These are phyloP conservation scores for Cydia strobilella DNA, from an alignment of 1,140 invertebrate genomes.

Conservation along the genomic window DNA sequence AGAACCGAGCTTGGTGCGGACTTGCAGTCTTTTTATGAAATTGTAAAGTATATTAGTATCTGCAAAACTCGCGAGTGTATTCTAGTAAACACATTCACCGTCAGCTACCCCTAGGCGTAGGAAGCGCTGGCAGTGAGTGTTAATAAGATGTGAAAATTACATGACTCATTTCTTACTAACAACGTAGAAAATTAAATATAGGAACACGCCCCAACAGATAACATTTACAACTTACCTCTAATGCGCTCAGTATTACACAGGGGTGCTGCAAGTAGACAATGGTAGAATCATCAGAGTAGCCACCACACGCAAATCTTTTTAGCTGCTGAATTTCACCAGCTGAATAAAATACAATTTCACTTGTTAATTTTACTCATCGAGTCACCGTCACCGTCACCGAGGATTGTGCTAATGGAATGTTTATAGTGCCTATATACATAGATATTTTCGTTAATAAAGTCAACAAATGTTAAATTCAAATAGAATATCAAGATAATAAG, in stretches of 20 bases:
- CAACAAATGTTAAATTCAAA: not conserved
- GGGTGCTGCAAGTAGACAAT: constrained; percentile 92
- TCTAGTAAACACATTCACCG: no score
- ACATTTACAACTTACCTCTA: constrained; percentile 82
- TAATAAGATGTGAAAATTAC: not conserved
- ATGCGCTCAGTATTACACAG: constrained; percentile 90
- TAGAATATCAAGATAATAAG: constrained; percentile 7
- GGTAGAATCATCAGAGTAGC: constrained; percentile 89
- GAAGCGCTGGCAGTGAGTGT: not conserved
- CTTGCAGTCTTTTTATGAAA: no score
- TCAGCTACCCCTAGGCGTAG: no score
- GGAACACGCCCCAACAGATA: constrained; percentile 22
- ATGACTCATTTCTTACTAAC: not conserved
- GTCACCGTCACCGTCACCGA: not conserved
- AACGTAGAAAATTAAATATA: constrained; percentile 4
- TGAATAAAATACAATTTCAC: constrained; percentile 68
- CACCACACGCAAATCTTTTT: constrained; percentile 88
- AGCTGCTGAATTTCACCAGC: constrained; percentile 90
- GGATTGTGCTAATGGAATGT: not conserved
- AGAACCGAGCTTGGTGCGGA: no score
- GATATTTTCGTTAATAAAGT: not conserved
- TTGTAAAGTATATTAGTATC: no score
- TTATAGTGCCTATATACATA: not conserved
- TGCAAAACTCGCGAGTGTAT: no score
- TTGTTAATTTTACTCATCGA: not conserved